These are phyloP conservation scores for Drosophila recens DNA, from an alignment of 2,888 invertebrate genomes.

Conservation along the genomic window DNA sequence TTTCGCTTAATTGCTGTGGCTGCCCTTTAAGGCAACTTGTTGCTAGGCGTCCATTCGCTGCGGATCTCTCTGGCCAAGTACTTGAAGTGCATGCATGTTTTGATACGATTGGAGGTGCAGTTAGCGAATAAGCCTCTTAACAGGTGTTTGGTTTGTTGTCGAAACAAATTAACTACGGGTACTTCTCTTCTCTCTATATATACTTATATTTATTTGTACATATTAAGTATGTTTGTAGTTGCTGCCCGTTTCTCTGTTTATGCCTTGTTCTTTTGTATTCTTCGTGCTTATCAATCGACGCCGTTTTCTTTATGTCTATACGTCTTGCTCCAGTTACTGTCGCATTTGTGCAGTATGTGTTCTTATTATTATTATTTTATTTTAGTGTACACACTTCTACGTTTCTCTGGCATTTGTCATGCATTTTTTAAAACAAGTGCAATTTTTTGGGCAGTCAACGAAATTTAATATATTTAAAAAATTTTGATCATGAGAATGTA, in stretches of 20 bases:
- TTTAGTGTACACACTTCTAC: not conserved
- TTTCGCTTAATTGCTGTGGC: conserved; percentile 36
- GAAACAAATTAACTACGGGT: conserved; percentile 1
- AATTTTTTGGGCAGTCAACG: not conserved
- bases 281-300: conserved; percentile 61
- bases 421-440: not conserved
- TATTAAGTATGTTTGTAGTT: conserved; percentile 3
- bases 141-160: conserved; percentile 42
- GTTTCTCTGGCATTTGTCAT: conserved; percentile 4
- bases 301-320: conserved; percentile 24
- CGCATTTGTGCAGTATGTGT: conserved; percentile 25
- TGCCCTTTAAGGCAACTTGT: conserved; percentile 35
- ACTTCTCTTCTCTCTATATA: not conserved
- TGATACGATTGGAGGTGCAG: not conserved
- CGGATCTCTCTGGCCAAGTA: conserved; percentile 14
- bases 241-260: conserved; percentile 9
- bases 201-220: not conserved
- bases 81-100: conserved; percentile 11
- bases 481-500: not conserved
- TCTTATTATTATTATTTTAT: conserved; percentile 3
- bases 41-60: conserved; percentile 42
- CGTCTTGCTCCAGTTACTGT: conserved; percentile 47
- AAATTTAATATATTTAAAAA: not conserved
- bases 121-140: conserved; percentile 16
- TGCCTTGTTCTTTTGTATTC: conserved; percentile 28